Conservation (phyloP, 2,113 vertebrate genomes). For the Mugil cephalus region DNA sequence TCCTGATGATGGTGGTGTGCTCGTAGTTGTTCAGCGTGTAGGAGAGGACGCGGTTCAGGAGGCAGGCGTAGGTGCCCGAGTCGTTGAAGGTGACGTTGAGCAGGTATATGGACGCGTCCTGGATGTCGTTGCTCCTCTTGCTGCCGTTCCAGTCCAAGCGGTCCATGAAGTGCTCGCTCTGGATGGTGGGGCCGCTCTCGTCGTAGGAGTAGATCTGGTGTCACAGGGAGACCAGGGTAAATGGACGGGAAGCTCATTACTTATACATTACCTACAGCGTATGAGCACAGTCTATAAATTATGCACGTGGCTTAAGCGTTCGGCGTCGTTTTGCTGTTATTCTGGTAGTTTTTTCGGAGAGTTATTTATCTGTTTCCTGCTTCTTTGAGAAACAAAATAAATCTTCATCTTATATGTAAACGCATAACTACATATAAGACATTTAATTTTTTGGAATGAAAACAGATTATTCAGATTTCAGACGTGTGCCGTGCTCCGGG, state of each 20-base stretch:
- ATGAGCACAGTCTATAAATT: too few relatives aligned
- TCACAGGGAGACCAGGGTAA: not conserved
- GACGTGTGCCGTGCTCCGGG: too few relatives aligned
- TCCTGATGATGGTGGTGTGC: conserved; percentile 79
- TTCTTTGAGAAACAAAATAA: too few relatives aligned
- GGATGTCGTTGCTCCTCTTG: conserved; percentile 86
- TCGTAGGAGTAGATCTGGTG: conserved; percentile 88
- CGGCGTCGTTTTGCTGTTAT: too few relatives aligned
- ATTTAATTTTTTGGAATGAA: too few relatives aligned
- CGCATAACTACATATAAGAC: too few relatives aligned
- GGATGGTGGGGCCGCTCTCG: conserved; percentile 57
- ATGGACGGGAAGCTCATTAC: not conserved
- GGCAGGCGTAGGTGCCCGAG: conserved; percentile 87
- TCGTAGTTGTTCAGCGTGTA: conserved; percentile 83
- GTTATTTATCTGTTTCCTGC: too few relatives aligned
- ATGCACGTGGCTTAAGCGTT: too few relatives aligned
- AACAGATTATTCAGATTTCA: too few relatives aligned
- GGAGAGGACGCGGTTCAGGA: conserved; percentile 86
- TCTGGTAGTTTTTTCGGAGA: too few relatives aligned
- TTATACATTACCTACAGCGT: not conserved
- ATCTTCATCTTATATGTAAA: too few relatives aligned
- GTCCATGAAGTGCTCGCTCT: conserved; percentile 80
- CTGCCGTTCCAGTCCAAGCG: conserved; percentile 89
- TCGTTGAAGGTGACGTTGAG: conserved; percentile 90
- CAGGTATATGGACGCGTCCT: conserved; percentile 90